Evolutionary conservation across 37 sponge, comb jelly and placozoan species (phyloP).

Genomic region (Cliona cf. orientalis): DNA sequence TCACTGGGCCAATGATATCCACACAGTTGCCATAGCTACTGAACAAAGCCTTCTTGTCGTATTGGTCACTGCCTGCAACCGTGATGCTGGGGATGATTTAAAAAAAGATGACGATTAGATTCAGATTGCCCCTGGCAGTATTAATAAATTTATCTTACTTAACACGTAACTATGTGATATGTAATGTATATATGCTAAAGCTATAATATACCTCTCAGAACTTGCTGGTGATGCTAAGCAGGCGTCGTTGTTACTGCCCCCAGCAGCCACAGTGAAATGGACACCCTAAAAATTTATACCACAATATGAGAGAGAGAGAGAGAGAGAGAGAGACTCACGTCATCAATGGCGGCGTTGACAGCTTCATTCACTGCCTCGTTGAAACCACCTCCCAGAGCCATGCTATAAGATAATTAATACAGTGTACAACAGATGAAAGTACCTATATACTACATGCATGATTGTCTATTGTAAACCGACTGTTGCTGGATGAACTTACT

Average conservation of each 20-base stretch:
- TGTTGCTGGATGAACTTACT: slow-evolving; percentile 28
- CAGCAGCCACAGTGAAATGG: slow-evolving; percentile 68
- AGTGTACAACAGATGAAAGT: neutral
- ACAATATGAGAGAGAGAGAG: too few species aligned
- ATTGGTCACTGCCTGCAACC: slow-evolving; percentile 59
- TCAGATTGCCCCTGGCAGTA: too few species aligned
- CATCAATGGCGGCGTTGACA: slow-evolving; percentile 57
- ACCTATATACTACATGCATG: too few species aligned
- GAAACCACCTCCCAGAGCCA: slow-evolving; percentile 82
- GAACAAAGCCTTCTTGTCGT: slow-evolving; percentile 51
- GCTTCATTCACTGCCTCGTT: slow-evolving; percentile 58
- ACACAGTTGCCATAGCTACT: slow-evolving; percentile 79
- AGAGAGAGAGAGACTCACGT: too few species aligned
- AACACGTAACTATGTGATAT: too few species aligned
- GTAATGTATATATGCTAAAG: too few species aligned
- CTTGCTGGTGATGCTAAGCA: slow-evolving; percentile 72
- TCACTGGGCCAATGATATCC: slow-evolving; percentile 79
- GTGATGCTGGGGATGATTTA: slow-evolving; percentile 29
- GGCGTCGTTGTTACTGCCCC: slow-evolving; percentile 52
- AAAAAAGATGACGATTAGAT: too few species aligned
- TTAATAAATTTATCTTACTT: too few species aligned
- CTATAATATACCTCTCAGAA: slow-evolving; percentile 7
- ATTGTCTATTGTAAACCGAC: too few species aligned
- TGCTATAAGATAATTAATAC: slow-evolving; percentile 73
- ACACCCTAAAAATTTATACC: slow-evolving; percentile 51